Conservation (phyloP, 2,888 invertebrate genomes). For the Brachyptera risi region DNA sequence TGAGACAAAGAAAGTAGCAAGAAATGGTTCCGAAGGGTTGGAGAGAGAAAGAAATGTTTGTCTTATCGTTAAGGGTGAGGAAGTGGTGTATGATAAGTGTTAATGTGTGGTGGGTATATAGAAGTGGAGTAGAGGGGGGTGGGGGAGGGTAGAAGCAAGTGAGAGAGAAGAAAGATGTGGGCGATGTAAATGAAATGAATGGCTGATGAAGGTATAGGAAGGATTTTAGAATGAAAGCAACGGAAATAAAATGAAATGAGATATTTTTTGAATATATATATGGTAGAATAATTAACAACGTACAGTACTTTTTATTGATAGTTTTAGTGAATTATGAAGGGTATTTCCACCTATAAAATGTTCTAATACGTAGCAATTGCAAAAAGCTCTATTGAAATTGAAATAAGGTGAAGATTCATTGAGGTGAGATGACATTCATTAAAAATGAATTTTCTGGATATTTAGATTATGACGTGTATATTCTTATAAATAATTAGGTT, state of each 20-base stretch:
- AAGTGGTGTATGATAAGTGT: conserved; percentile 11
- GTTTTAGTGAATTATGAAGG: not conserved
- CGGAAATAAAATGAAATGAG: not conserved
- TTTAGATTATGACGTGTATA: too few relatives aligned
- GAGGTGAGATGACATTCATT: too few relatives aligned
- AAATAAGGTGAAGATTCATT: too few relatives aligned
- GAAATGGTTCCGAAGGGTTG: not conserved
- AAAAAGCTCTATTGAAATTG: too few relatives aligned
- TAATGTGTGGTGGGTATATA: conserved; percentile 6
- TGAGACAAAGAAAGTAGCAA: conserved; percentile 7
- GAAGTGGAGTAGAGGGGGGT: not conserved
- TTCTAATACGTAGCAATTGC: too few relatives aligned
- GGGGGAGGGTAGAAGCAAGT: not conserved
- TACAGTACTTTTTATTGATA: not conserved
- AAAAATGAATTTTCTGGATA: too few relatives aligned
- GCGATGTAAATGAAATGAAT: conserved; percentile 12
- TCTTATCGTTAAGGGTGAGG: not conserved
- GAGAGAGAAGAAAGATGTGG: not conserved
- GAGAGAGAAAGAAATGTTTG: not conserved
- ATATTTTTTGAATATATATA: not conserved
- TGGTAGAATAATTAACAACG: not conserved
- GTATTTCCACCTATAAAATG: not conserved
- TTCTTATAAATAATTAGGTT: too few relatives aligned
- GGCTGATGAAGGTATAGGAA: conserved; percentile 2
- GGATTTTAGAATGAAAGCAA: not conserved